Evolutionary conservation across 2,888 invertebrate species (phyloP), one percentile per base, ranked within the genome.

Genomic region (Drosophila pseudotakahashii): DNA sequence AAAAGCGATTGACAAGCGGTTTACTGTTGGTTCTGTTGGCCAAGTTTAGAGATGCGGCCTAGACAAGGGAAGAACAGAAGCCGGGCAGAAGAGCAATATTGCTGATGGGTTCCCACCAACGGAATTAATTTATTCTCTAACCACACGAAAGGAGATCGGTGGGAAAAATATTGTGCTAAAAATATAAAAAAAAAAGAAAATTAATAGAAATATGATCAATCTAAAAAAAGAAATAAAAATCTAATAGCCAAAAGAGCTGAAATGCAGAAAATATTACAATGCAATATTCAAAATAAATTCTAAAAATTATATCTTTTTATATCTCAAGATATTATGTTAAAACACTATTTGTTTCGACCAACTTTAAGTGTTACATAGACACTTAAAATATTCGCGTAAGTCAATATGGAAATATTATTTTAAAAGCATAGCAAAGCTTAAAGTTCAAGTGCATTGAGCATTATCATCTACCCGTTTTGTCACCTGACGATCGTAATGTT

Each of bases 1-100:
- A 67, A 57, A 61, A 50, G 34, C 73, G 63, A 72, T 61, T 73
- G 68, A 72, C 69, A 59, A 51, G 69, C 69, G 50, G 70, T 54
- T 39, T 53, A 53, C 64, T 50, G 69, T 53, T 19, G 19, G 3
- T 19, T 53, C 44, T 53, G 53, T 37, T 68, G 53, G 54, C 54
- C 64, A 53, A 45, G 69, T 64, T 68, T 45, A 45, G 64, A 39
- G 53, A 45, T 10, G 36, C 10, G 37, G 41, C 63, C 36, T 23
- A 37, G 42, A 13, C 23, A 67, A 64, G 44, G 67, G 52, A 64
- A 10, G 30, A 67, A 64, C 68, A 64, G 53, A 64, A 64, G 68
- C 42, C 63, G 42, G 14, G 30, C 14, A 44, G 42, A 36, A 44
- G 16, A 60, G 55, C 16, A n/a, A 37, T 19, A 19, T 62, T 16